Conservation (phyloP, 2,113 vertebrate genomes). For the Pollimyrus isidori region DNA sequence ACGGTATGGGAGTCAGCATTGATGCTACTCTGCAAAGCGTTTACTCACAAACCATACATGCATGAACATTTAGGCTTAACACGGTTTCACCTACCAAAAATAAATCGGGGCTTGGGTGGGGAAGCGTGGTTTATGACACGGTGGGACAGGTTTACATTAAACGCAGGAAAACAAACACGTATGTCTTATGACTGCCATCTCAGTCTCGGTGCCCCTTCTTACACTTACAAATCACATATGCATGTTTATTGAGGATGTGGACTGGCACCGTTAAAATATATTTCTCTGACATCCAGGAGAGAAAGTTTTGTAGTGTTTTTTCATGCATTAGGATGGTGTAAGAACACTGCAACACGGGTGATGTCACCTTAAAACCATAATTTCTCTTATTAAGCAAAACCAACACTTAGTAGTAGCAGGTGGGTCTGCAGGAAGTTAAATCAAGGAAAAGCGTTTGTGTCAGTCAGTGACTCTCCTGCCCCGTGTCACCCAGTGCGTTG, state of each 20-base stretch:
- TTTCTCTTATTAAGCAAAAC: background rate
- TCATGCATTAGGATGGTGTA: background rate
- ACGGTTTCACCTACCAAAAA: background rate
- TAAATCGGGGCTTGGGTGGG: background rate
- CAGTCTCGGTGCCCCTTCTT: background rate
- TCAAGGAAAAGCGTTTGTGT: background rate
- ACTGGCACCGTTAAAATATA: background rate
- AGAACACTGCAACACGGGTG: background rate
- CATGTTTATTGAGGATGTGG: background rate
- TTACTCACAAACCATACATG: background rate
- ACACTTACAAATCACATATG: background rate
- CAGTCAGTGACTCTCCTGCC: background rate
- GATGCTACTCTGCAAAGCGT: background rate
- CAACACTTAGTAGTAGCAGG: background rate
- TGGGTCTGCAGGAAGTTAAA: background rate
- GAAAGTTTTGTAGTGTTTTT: background rate
- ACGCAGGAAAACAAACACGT: background rate
- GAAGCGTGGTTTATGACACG: background rate
- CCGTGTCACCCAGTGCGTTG: conserved; percentile 37
- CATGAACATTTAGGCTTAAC: background rate
- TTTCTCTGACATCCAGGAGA: background rate
- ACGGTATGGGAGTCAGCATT: conserved; percentile 18
- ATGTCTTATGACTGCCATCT: background rate
- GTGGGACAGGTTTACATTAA: background rate
- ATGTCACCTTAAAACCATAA: background rate